phyloP scores from a whole-genome alignment of 2,888 invertebrate genomes.

The Metacarcinus magister region DNA sequence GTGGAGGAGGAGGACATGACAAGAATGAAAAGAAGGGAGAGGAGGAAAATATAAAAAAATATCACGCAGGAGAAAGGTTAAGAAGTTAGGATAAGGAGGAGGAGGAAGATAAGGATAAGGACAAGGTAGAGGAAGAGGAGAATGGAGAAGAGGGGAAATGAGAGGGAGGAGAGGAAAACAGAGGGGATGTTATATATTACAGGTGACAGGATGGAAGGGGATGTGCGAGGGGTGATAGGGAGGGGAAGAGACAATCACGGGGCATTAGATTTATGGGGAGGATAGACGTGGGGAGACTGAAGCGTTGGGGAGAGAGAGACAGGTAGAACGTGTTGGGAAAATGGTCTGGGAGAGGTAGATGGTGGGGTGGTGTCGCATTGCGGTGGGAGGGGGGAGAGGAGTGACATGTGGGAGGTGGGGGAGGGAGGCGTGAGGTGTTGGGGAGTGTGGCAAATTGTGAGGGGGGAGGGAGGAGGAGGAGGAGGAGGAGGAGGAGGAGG shows the following conservation, averaged over 20 bases:
- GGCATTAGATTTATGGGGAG: neutral
- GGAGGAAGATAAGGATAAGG: neutral
- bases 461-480: too few species aligned
- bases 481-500: too few species aligned
- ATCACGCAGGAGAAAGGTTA: neutral
- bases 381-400: neutral
- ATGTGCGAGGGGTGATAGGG: neutral
- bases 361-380: neutral
- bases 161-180: neutral
- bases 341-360: neutral
- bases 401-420: neutral
- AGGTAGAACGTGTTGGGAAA: neutral
- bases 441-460: too few species aligned
- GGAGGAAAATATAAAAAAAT: neutral
- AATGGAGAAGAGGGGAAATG: neutral
- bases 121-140: neutral
- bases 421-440: neutral
- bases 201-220: neutral
- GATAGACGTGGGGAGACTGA: neutral
- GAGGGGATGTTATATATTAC: neutral
- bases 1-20: neutral
- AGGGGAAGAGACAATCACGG: conserved; percentile 4
- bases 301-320: neutral
- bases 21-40: neutral
- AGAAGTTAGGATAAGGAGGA: neutral